A percentile compares a stretch with the other conserved stretches of the same genome.
phyloP scores from a whole-genome alignment of 2,113 vertebrate genomes.

The Cololabis saira region DNA sequence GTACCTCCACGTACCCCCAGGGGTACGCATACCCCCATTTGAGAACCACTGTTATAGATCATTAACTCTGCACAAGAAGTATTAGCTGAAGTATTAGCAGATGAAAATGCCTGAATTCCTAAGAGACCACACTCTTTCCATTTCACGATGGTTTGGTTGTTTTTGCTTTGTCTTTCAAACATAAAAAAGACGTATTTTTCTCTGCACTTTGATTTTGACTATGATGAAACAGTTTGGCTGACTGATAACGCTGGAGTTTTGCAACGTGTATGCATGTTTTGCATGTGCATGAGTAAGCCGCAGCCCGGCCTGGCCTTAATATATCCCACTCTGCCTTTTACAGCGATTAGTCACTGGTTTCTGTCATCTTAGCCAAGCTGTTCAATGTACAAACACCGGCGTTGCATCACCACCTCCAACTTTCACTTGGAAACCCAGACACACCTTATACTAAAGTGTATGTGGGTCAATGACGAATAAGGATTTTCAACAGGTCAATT shows the following conservation, averaged over 20 bases:
- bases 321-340: neutral
- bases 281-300: conserved; percentile 39
- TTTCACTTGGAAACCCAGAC: neutral
- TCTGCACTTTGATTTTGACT: neutral
- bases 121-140: neutral
- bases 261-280: neutral
- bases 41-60: too few relatives aligned
- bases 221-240: conserved; percentile 1
- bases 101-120: neutral
- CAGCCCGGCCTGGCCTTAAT: neutral
- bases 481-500: too few relatives aligned
- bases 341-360: conserved; percentile 14
- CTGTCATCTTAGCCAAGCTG: too few relatives aligned
- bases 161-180: too few relatives aligned
- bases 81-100: too few relatives aligned
- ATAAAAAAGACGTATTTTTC: neutral
- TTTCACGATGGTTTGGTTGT: too few relatives aligned
- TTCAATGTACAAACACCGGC: neutral
- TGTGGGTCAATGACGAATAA: too few relatives aligned
- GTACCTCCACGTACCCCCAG: too few relatives aligned
- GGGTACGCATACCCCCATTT: too few relatives aligned
- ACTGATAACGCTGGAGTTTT: neutral
- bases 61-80: neutral
- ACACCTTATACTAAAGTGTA: conserved; percentile 11
- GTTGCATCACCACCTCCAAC: conserved; percentile 33